A percentile compares a stretch with the other conserved stretches of the same genome.
Conservation (phyloP, 2,797 vertebrate species). For the Silurus lanzhouensis region DNA sequence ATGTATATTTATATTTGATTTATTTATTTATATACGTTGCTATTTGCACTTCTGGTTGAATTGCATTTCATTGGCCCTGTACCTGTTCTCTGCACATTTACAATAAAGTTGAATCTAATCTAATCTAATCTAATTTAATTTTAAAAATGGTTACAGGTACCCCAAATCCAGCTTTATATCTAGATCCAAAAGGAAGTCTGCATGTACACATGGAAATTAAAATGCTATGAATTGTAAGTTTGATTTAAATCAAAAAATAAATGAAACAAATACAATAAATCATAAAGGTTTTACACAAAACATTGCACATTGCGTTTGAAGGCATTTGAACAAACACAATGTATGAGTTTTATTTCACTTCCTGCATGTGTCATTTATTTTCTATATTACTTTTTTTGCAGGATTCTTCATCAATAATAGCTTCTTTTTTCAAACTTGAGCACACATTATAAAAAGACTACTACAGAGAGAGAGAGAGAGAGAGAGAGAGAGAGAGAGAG, state of each 20-base stretch:
- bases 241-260: not conserved
- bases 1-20: no score
- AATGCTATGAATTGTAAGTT: not conserved
- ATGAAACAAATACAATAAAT: no score
- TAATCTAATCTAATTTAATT: no score
- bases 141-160: not conserved
- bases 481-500: no score
- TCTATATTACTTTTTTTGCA: not conserved
- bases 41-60: no score
- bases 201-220: not conserved
- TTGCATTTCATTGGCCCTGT: no score
- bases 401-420: no score
- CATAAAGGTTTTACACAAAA: not conserved
- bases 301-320: not conserved
- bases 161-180: not conserved
- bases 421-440: not conserved
- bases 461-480: not conserved
- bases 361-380: not conserved
- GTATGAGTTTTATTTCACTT: not conserved
- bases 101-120: no score
- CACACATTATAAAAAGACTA: not conserved
- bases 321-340: not conserved
- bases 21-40: no score
- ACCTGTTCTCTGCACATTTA: no score
- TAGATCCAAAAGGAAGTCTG: not conserved